These are phyloP conservation scores for Tichodroma muraria DNA, from an alignment of 2,113 vertebrate species.

Conservation along the genomic window DNA sequence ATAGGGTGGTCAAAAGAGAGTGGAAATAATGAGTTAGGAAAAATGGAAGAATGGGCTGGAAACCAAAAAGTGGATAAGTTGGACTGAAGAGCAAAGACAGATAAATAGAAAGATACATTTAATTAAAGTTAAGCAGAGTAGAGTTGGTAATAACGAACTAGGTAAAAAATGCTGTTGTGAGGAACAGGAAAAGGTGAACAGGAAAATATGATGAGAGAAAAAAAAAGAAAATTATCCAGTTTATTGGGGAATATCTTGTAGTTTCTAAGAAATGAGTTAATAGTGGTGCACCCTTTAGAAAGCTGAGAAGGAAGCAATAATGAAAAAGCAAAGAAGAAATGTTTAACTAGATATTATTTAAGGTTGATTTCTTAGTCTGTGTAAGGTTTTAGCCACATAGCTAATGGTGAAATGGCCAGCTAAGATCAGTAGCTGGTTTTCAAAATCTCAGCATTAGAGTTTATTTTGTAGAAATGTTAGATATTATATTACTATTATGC, in stretches of 20 bases:
- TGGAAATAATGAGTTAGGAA: background rate
- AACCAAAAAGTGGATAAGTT: background rate
- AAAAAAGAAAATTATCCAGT: background rate
- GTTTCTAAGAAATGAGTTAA: background rate
- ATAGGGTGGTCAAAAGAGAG: background rate
- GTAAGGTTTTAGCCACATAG: background rate
- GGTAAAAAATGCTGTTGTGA: background rate
- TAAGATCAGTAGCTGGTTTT: background rate
- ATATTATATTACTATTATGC: background rate
- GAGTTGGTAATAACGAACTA: background rate
- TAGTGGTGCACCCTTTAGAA: background rate
- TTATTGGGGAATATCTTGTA: background rate
- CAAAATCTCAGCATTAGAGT: background rate
- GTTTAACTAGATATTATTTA: background rate
- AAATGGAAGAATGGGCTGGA: background rate
- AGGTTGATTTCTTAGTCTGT: background rate
- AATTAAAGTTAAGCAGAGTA: background rate
- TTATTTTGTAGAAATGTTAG: background rate
- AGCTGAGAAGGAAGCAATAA: background rate
- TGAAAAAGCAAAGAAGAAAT: background rate
- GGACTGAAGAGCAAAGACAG: background rate
- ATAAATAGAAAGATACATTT: background rate
- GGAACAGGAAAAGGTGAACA: background rate
- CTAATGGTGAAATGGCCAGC: background rate
- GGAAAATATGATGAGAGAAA: background rate